Conservation (phyloP, 2,113 vertebrate species). For the Aegypius monachus region DNA sequence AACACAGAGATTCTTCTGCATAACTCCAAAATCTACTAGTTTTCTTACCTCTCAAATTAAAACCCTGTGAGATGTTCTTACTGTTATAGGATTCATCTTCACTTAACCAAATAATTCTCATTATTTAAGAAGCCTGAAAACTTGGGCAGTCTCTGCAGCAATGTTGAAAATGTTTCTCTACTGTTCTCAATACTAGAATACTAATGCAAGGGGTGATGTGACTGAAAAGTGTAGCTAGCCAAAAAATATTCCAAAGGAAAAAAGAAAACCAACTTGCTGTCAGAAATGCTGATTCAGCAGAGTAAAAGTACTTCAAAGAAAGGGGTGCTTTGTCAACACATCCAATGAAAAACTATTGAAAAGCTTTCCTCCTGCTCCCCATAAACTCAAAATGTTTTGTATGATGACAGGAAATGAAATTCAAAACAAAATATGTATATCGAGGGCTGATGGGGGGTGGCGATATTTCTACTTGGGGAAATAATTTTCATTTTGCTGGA, state of each 20-base stretch:
- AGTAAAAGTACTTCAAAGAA: background rate
- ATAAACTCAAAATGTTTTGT: background rate
- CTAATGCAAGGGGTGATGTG: background rate
- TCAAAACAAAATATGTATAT: background rate
- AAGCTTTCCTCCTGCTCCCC: background rate
- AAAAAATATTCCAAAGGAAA: background rate
- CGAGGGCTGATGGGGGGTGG: rapidly evolving
- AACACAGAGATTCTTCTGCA: background rate
- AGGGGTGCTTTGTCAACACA: background rate
- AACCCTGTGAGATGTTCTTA: background rate
- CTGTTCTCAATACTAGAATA: background rate
- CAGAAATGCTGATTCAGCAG: background rate
- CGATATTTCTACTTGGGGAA: background rate
- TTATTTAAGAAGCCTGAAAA: background rate
- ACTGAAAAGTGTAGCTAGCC: background rate
- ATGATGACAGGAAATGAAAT: background rate
- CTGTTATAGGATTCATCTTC: background rate
- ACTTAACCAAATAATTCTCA: background rate
- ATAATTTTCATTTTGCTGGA: background rate
- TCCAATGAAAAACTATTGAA: background rate
- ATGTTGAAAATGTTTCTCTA: background rate
- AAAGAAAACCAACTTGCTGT: background rate
- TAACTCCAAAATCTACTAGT: background rate
- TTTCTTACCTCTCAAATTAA: background rate
- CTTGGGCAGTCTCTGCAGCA: background rate